Base-by-base conservation (phyloP, 2,113 vertebrate species). In the Pseudorasbora parva region DNA sequence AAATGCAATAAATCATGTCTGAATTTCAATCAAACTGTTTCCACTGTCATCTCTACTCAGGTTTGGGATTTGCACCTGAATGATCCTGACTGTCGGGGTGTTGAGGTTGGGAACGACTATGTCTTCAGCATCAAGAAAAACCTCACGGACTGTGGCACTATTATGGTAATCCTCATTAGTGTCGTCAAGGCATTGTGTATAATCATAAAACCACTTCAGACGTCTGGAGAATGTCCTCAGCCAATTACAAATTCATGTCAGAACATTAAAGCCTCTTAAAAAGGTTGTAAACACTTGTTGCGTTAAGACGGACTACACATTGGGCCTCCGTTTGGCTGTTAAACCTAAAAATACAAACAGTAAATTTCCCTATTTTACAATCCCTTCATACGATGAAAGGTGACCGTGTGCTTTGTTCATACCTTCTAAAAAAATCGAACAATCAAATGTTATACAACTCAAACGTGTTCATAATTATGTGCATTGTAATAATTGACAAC, bases 21-120 rank as follows among this genome's bases (percentile, higher is more conserved):
- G 7, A 56, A 7, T 15, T 45, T 25, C 12, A 23, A 51, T 47
- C 8, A 8, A 41, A 21, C 10, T 21, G 0, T 76, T 78, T 49
- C 10, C 5, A 3, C 6, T 54, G 5, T 54, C 19, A 78, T 84
- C 10, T 43, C 47, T n/a, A 77, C 43, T 79, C 81, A 95, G 93
- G 91, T 91, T 78, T 93, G 91, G 91, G 91, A 95, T 93, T 91
- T 95, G 86, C 90, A 96, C 86, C 82, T 94, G 57, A 95, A 93
- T 33, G 84, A 94, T 25, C 89, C 92, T 0, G 88, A 92, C 41
- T 94, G 90, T 47, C 90, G 88, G 0, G 92, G 94, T 17, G 85
- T 79, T 25, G 89, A 93, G 91, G 92, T 89, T 1, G 91, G 82
- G 69, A 90, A 91, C 7, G 72, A 91, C 82, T 95, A 93, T 0